Percentiles rank a stretch among this genome's conserved stretches.
These are phyloP conservation scores for Drosophila maculinotata DNA, from an alignment of 2,888 invertebrate species.

Conservation along the genomic window DNA sequence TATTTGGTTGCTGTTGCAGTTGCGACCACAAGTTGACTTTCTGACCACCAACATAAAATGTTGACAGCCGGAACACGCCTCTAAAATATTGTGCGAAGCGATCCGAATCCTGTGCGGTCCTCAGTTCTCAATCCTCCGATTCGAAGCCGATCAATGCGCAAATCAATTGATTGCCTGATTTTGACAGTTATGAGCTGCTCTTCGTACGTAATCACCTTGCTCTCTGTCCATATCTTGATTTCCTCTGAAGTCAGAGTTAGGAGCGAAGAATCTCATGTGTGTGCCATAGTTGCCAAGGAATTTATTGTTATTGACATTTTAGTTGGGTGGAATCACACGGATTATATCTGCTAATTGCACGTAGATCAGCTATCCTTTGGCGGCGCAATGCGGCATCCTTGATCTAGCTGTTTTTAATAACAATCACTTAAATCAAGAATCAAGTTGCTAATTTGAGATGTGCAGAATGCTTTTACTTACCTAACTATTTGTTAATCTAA, in stretches of 20 bases:
- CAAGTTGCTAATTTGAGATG: not conserved
- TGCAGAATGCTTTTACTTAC: too few species aligned
- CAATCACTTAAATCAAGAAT: slow-evolving; percentile 24
- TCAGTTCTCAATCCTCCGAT: slow-evolving; percentile 18
- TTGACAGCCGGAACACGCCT: slow-evolving; percentile 85
- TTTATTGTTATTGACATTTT: slow-evolving; percentile 80
- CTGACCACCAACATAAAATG: slow-evolving; percentile 85
- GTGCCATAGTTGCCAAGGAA: slow-evolving; percentile 51
- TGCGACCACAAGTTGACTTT: slow-evolving; percentile 71
- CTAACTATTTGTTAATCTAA: too few species aligned
- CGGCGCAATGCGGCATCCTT: slow-evolving; percentile 49
- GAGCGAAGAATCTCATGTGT: slow-evolving; percentile 6
- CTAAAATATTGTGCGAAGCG: slow-evolving; percentile 80
- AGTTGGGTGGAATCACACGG: slow-evolving; percentile 74
- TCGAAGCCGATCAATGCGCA: slow-evolving; percentile 46
- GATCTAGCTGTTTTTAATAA: slow-evolving; percentile 32
- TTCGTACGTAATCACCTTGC: slow-evolving; percentile 47
- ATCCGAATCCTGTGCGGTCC: slow-evolving; percentile 69
- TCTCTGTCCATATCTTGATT: slow-evolving; percentile 61
- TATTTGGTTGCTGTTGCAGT: slow-evolving; percentile 52
- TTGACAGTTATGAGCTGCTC: slow-evolving; percentile 76
- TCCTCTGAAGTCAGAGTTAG: slow-evolving; percentile 28
- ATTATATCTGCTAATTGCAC: slow-evolving; percentile 75
- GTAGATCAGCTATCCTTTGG: slow-evolving; percentile 31
- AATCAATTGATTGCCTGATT: slow-evolving; percentile 70